Base-by-base conservation (phyloP, 1,140 invertebrate genomes). In the Caenorhabditis tropicalis region DNA sequence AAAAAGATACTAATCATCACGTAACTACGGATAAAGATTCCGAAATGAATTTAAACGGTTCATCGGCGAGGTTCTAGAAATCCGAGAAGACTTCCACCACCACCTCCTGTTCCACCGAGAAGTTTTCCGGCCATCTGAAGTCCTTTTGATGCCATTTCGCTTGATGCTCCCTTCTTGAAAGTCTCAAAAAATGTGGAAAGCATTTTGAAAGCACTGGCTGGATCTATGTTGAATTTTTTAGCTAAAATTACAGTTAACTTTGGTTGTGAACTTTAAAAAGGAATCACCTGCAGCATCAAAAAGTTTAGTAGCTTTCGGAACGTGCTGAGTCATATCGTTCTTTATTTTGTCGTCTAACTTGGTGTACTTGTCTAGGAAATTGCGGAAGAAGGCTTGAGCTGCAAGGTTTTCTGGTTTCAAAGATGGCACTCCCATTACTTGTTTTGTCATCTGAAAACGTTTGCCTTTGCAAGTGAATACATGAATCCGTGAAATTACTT, bases 141-240 rank as follows among this genome's bases (percentile, higher is more conserved):
- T 9, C 82, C 82, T 16, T 51, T 65, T 36, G 56, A 60, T 21
- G 51, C 46, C 82, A 82, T 43, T 12, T 82, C 60, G n/a, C 27
- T 49, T 1, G 46, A 33, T 15, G 82, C 82, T 27, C 83, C 83
- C 16, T 84, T 36, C 33, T 84, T 84, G 83, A 84, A 84, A n/a
- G 49, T 84, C 10, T 49, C 65, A 49, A 84, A 84, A 29, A 84
- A 84, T 7, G 65, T 84, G 24, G 83, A 84, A 16, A 84, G 74
- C 70, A 84, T 70, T 58, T 84, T 79, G 74, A 84, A 84, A 3
- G 83, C 83, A 16, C 65, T 39, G 9, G 33, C n/a, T 16, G 83
- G 83, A 21, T 84, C 51, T 24, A 84, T 80, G 83, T 84, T 84
- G 83, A 80, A 84, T 27, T 84, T 84, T 46, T 79, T 53, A 27